Evolutionary conservation across 2,888 invertebrate genomes (phyloP), one percentile per base, ranked within the genome.

Genomic region (Pinctada fucata): DNA sequence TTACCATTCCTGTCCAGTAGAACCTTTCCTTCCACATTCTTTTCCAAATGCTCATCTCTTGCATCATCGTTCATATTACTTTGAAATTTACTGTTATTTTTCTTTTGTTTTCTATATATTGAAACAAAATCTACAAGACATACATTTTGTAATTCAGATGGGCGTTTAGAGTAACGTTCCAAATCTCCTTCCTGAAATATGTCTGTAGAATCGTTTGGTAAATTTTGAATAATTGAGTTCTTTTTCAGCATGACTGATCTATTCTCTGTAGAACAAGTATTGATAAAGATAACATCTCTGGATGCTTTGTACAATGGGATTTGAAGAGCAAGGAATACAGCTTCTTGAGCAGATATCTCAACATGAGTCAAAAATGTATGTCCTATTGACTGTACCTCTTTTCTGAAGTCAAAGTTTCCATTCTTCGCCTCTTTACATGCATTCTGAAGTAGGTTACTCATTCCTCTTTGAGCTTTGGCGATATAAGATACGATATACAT

Each of bases 341-440:
- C n/a, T n/a, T n/a, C n/a, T n/a, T n/a, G 86, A 1, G 87, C 87
- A 31, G 82, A 81, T 3, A 88, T 75, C 75, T 88, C 87, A 0
- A 79, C 83, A 65, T 78, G 50, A 71, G 85, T 85, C n/a, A 3
- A 87, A 49, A 89, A 87, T 49, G 77, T 83, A 64, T 84, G 79
- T 13, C 80, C 84, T 45, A 88, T 79, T 4, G 47, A 8, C 45
- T 75, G 68, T 2, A 86, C 73, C 48, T 83, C 79, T 48, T 78
- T 51, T 63, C 69, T 72, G 1, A 82, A 49, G 5, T 64, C 58
- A 13, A 16, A n/a, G 73, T 81, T 82, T 8, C 82, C 79, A 16
- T 71, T 47, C 68, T 66, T 63, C 2, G 66, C 79, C 67, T 84
- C 82, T 66, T 80, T 51, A 63, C 74, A 49, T 31, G 81, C 78